These are phyloP conservation scores for Albula goreensis DNA, from an alignment of 2,113 vertebrate genomes.

Conservation along the genomic window DNA sequence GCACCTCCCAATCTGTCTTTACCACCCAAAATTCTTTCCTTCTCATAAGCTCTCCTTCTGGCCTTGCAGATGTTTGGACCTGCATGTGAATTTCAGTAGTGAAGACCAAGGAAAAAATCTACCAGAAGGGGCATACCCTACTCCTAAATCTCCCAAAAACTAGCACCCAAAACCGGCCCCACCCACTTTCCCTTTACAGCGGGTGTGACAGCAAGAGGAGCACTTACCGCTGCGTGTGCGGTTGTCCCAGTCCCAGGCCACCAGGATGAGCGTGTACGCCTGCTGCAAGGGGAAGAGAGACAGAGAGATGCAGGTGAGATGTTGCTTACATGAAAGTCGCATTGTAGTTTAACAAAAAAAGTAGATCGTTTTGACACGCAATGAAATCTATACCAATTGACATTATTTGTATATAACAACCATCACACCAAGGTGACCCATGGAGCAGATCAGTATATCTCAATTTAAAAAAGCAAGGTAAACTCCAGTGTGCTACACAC, in stretches of 20 bases:
- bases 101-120: not conserved
- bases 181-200: not conserved
- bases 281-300: conserved; percentile 70
- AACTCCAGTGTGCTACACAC: too few relatives aligned
- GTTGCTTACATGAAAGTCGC: not conserved
- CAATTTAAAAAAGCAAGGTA: too few relatives aligned
- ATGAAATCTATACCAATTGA: too few relatives aligned
- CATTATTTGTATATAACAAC: too few relatives aligned
- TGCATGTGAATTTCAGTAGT: not conserved
- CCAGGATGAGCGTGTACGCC: conserved; percentile 85
- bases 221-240: conserved; percentile 83
- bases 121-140: too few relatives aligned
- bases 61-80: not conserved
- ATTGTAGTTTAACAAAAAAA: not conserved
- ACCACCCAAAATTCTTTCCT: not conserved
- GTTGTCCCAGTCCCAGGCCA: conserved; percentile 97
- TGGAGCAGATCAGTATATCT: too few relatives aligned
- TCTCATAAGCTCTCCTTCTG: not conserved
- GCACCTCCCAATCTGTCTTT: not conserved
- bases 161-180: not conserved
- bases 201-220: not conserved
- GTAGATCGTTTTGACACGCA: too few relatives aligned
- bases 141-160: too few relatives aligned
- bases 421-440: too few relatives aligned
- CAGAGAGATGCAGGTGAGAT: not conserved